Evolutionary conservation across 2,888 invertebrate genomes (phyloP).

Genomic region (Apeira syringaria): DNA sequence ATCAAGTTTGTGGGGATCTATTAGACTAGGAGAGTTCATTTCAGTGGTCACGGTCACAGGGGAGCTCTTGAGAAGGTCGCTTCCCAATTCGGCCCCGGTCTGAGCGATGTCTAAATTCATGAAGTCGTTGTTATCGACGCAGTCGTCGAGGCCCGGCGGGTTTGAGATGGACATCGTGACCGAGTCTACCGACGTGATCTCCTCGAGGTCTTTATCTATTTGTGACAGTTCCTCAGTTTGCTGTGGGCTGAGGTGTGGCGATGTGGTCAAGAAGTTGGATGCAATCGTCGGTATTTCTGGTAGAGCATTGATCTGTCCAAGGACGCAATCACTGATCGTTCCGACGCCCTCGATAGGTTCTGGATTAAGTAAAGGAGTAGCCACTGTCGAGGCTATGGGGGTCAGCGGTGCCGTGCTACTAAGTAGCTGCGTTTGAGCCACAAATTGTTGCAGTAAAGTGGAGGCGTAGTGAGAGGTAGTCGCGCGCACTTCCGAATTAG

Average conservation of each 20-base stretch:
- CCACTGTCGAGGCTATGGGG: constrained; percentile 47
- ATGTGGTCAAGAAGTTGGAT: constrained; percentile 58
- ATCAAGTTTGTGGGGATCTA: constrained; percentile 68
- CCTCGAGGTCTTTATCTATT: constrained; percentile 78
- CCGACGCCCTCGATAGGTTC: constrained; percentile 60
- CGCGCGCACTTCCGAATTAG: constrained; percentile 77
- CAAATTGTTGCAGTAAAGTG: constrained; percentile 91
- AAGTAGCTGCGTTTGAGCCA: constrained; percentile 89
- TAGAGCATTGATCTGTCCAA: constrained; percentile 67
- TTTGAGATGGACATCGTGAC: constrained; percentile 69
- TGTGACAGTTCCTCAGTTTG: constrained; percentile 76
- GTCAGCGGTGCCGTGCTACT: constrained; percentile 75
- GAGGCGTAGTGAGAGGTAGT: constrained; percentile 87
- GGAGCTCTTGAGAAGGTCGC: constrained; percentile 72
- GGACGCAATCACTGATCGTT: constrained; percentile 64
- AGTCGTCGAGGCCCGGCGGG: constrained; percentile 70
- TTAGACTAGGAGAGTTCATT: constrained; percentile 53
- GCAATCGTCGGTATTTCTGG: constrained; percentile 66
- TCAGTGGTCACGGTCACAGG: constrained; percentile 58
- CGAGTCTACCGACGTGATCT: constrained; percentile 70
- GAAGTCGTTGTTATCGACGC: constrained; percentile 77
- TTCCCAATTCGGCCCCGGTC: constrained; percentile 63
- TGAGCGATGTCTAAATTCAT: constrained; percentile 71
- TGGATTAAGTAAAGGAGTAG: constrained; percentile 50
- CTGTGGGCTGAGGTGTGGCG: constrained; percentile 75